A percentile compares a stretch with the other conserved stretches of the same genome.
Evolutionary conservation across 2,888 invertebrate genomes (phyloP).

Genomic region (Catocala sponsa): DNA sequence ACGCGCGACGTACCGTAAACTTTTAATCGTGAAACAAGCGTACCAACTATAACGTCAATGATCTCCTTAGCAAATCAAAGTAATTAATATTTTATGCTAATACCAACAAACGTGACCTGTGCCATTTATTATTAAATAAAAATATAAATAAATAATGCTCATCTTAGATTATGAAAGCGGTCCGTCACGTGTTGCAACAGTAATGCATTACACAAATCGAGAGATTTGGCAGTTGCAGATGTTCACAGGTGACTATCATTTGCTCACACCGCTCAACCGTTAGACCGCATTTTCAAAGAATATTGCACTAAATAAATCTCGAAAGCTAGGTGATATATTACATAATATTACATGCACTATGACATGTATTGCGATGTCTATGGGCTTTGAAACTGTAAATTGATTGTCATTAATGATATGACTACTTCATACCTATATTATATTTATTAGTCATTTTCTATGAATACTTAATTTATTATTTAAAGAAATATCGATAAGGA

Average conservation of each 20-base stretch:
- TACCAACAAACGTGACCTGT: slow-evolving; percentile 24
- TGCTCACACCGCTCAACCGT: background rate
- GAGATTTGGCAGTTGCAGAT: slow-evolving; percentile 36
- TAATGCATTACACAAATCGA: slow-evolving; percentile 40
- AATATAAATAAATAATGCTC: slow-evolving; percentile 24
- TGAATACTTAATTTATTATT: too few species aligned
- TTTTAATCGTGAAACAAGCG: background rate
- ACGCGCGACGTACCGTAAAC: background rate
- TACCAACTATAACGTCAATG: background rate
- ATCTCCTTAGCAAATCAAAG: slow-evolving; percentile 4
- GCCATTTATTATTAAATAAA: slow-evolving; percentile 30
- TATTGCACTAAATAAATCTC: background rate
- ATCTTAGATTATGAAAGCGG: slow-evolving; percentile 30
- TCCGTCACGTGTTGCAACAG: slow-evolving; percentile 35
- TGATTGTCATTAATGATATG: too few species aligned
- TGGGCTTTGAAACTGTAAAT: too few species aligned
- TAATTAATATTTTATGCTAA: slow-evolving; percentile 26
- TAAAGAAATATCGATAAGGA: too few species aligned
- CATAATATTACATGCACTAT: too few species aligned
- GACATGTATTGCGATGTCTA: too few species aligned
- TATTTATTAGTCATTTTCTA: too few species aligned
- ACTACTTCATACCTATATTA: too few species aligned
- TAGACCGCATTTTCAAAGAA: slow-evolving; percentile 12
- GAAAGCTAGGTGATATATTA: background rate
- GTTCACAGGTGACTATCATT: slow-evolving; percentile 28